Evolutionary conservation across 2,797 vertebrate genomes (phyloP).

Genomic region (Hydrolagus colliei): DNA sequence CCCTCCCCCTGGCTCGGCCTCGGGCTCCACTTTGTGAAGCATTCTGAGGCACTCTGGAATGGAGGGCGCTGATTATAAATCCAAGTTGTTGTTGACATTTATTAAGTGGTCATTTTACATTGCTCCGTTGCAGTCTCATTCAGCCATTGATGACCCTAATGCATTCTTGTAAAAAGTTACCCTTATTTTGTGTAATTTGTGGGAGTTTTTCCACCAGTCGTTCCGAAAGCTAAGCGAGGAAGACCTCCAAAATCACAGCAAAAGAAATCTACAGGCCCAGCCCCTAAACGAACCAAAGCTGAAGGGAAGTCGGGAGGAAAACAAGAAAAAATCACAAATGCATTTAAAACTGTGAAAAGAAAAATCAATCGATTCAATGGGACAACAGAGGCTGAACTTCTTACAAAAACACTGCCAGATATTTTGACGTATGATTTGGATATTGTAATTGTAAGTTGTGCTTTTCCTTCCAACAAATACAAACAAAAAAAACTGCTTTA

Average conservation of each 20-base stretch:
- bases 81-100: too few relatives aligned
- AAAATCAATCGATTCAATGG: conserved; percentile 96
- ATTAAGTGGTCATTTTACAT: too few relatives aligned
- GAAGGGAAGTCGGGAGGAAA: conserved; percentile 67
- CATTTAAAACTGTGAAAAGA: conserved; percentile 88
- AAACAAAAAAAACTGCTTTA: too few relatives aligned
- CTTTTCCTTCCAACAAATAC: neutral
- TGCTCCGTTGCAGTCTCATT: too few relatives aligned
- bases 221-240: conserved; percentile 75
- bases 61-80: too few relatives aligned
- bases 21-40: too few relatives aligned
- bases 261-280: conserved; percentile 46
- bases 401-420: conserved; percentile 91
- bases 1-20: too few relatives aligned
- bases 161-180: too few relatives aligned
- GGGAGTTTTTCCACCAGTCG: conserved; percentile 46
- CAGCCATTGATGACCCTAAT: too few relatives aligned
- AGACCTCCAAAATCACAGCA: conserved; percentile 53
- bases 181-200: too few relatives aligned
- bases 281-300: conserved; percentile 65
- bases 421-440: conserved; percentile 90
- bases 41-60: too few relatives aligned
- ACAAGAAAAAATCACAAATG: conserved; percentile 91
- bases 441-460: conserved; percentile 89
- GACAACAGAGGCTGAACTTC: conserved; percentile 87